phyloP scores from a whole-genome alignment of 2,797 vertebrate species.

The Rhinophrynus dorsalis region DNA sequence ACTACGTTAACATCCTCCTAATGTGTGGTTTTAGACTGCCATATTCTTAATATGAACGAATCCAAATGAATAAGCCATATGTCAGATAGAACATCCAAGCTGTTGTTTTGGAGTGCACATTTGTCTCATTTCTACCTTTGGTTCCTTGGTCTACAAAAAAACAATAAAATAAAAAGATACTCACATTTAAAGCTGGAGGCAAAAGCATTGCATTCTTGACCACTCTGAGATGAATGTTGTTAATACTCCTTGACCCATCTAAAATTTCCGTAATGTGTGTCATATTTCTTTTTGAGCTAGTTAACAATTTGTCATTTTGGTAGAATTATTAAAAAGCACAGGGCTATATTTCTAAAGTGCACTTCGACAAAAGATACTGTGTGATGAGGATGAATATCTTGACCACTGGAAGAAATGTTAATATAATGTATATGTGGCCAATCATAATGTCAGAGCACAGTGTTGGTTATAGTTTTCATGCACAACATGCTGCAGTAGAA shows the following conservation, averaged over 20 bases:
- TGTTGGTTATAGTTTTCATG: too few relatives aligned
- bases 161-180: background rate
- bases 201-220: background rate
- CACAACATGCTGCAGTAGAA: too few relatives aligned
- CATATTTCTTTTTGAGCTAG: constrained; percentile 9
- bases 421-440: background rate
- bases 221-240: constrained; percentile 17
- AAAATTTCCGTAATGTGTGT: constrained; percentile 18
- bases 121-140: background rate
- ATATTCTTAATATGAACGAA: constrained; percentile 28
- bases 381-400: background rate
- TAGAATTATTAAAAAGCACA: background rate
- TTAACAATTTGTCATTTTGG: constrained; percentile 21
- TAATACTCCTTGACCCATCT: constrained; percentile 1
- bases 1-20: constrained; percentile 15
- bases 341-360: background rate
- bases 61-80: constrained; percentile 12
- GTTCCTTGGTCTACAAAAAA: background rate
- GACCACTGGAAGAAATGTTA: background rate
- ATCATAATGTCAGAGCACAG: too few relatives aligned
- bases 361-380: background rate
- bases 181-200: background rate
- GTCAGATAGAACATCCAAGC: constrained; percentile 12
- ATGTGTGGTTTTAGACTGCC: constrained; percentile 23
- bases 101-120: background rate